A percentile compares a stretch with the other conserved stretches of the same genome.
Conservation (phyloP, 2,888 invertebrate species). For the Drosophila histrio region DNA sequence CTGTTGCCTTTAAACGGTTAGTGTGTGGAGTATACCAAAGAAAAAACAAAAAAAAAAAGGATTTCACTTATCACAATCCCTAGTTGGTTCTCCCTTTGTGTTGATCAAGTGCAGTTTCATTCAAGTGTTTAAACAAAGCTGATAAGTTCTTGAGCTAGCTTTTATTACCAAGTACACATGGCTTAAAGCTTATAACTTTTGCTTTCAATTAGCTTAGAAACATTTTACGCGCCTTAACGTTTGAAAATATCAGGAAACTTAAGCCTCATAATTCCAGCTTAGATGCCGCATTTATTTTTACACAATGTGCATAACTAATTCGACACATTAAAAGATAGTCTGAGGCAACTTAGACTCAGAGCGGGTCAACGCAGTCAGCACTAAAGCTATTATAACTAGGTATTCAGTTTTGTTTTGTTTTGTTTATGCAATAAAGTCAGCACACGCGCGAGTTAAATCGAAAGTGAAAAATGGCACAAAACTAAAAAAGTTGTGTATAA, state of each 20-base stretch:
- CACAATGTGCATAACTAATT: conserved; percentile 6
- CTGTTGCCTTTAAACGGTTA: conserved; percentile 69
- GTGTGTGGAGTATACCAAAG: conserved; percentile 32
- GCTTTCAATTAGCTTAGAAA: background rate
- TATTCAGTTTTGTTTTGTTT: conserved; percentile 1
- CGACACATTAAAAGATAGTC: background rate
- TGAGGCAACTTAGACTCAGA: background rate
- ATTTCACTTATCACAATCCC: background rate
- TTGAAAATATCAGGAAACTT: background rate
- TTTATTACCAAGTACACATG: background rate
- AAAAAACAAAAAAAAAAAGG: conserved; percentile 15
- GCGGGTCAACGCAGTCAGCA: conserved; percentile 7
- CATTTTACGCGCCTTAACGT: background rate
- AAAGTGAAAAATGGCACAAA: conserved; percentile 17
- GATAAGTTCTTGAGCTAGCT: background rate
- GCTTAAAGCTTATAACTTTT: background rate
- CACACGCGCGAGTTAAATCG: conserved; percentile 4
- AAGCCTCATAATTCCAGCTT: background rate
- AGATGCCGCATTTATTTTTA: background rate
- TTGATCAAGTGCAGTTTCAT: background rate
- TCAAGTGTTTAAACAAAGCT: background rate
- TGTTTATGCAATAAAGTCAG: conserved; percentile 9
- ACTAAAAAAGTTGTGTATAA: conserved; percentile 13
- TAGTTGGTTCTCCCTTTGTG: background rate
- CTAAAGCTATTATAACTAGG: conserved; percentile 1